Evolutionary conservation across 2,113 vertebrate species (phyloP), one percentile per base, ranked within the genome.

Genomic region (Gulo gulo): DNA sequence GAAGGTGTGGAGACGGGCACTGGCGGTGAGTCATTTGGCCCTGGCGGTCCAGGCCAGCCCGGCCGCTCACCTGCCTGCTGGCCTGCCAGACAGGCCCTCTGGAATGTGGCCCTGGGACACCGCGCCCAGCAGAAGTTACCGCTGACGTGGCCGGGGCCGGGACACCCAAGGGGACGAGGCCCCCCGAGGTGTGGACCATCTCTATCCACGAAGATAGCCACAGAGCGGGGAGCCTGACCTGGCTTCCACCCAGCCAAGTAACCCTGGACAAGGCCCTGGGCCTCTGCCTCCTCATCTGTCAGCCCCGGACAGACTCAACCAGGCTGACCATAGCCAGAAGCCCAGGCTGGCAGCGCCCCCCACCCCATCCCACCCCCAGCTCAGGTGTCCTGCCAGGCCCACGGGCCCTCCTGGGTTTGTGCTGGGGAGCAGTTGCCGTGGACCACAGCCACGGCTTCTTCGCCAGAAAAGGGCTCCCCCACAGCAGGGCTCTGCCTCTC

Each of bases 401-500:
- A 59, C 42, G 61, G 4, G 76, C 82, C 86, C 50, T 94, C 74
- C 94, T 67, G 79, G 94, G 95, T 81, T 96, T 90, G 79, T 96
- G 93, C 94, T 94, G 73, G 84, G 74, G 88, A 93, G 88, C 9
- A 0, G 98, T 97, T 98, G 95, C 95, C 96, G 95, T 92, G 94
- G 98, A 88, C 74, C 97, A 97, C 2, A 0, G 52, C 88, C 94
- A 97, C 96, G 14, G 97, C 96, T 97, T 97, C 97, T 88, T 31
- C 69, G 81, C 88, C 96, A 97, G 95, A 67, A 97, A 97, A 97
- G 86, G 97, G 97, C 91, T 97, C 93, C 97, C 97, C 96, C 47
- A 95, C 95, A 97, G 96, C 76, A 95, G 61, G 87, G 85, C 73
- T 95, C 88, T 88, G 95, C 81, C 59, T 97, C 81, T 92, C 90